A percentile compares a stretch with the other conserved stretches of the same genome.
phyloP scores from a whole-genome alignment of 1,140 invertebrate genomes.

The Adelges cooleyi region DNA sequence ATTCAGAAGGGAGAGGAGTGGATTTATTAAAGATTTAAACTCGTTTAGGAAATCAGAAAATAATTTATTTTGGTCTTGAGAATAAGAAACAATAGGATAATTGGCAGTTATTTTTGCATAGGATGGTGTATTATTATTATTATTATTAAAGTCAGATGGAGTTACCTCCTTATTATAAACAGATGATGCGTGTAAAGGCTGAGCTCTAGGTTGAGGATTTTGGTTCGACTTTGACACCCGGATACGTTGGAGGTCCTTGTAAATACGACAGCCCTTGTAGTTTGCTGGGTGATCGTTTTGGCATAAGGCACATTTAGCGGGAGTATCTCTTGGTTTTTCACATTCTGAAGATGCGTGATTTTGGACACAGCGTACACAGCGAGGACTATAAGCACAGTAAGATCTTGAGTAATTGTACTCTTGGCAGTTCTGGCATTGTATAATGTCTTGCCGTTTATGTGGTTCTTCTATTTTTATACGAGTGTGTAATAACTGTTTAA shows the following conservation, averaged over 20 bases:
- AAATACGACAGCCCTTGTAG: background rate
- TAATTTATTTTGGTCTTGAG: background rate
- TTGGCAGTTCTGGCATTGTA: conserved; percentile 34
- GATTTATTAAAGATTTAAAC: background rate
- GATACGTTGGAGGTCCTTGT: conserved; percentile 9
- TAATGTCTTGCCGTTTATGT: conserved; percentile 31
- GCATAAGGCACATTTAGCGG: conserved; percentile 37
- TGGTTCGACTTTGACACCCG: conserved; percentile 30
- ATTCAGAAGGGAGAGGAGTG: background rate
- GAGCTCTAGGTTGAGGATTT: conserved; percentile 26
- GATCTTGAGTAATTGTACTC: conserved; percentile 37
- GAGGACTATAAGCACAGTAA: background rate
- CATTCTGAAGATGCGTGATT: conserved; percentile 38
- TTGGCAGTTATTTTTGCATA: background rate
- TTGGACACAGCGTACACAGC: conserved; percentile 38
- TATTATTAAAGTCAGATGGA: too few relatives aligned
- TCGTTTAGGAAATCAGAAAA: background rate
- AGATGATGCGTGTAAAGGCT: background rate
- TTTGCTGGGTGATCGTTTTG: conserved; percentile 36
- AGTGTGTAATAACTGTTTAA: conserved; percentile 28
- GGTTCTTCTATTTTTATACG: conserved; percentile 33
- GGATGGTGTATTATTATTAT: too few relatives aligned
- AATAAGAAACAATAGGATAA: background rate
- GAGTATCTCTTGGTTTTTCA: conserved; percentile 34
- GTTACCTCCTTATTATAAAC: background rate